These are phyloP conservation scores for Dynastes maya DNA, from an alignment of 2,888 invertebrate species.

Conservation along the genomic window DNA sequence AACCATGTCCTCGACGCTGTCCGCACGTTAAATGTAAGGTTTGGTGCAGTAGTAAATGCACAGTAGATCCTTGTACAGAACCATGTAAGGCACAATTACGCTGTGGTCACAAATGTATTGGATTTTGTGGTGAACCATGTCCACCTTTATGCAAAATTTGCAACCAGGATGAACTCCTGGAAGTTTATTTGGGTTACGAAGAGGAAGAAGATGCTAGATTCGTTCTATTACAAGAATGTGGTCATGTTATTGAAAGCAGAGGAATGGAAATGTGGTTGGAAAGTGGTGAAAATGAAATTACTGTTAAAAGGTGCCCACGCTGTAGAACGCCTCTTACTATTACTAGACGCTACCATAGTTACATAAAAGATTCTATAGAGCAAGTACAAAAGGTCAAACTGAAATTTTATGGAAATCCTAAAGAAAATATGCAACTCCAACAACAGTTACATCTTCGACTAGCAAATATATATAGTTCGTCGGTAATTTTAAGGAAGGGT, in stretches of 20 bases:
- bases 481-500: not conserved
- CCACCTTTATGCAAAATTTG: constrained; percentile 76
- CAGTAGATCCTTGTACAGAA: constrained; percentile 69
- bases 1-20: constrained; percentile 68
- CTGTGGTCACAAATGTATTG: constrained; percentile 79
- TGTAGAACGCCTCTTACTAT: constrained; percentile 76
- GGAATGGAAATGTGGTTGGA: constrained; percentile 69
- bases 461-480: not conserved
- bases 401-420: constrained; percentile 33
- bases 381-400: constrained; percentile 41
- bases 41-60: constrained; percentile 71
- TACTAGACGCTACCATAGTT: constrained; percentile 69
- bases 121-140: constrained; percentile 83
- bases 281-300: constrained; percentile 60
- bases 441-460: not conserved
- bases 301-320: constrained; percentile 72
- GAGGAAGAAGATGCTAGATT: constrained; percentile 75
- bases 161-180: constrained; percentile 70
- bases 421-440: constrained; percentile 9
- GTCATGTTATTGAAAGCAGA: constrained; percentile 71
- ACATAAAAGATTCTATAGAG: constrained; percentile 65
- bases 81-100: constrained; percentile 67
- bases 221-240: constrained; percentile 73
- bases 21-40: constrained; percentile 71
- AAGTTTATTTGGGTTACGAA: constrained; percentile 70